These are phyloP conservation scores for Pterocles orientalis DNA, from an alignment of 2,113 vertebrate species.

Conservation along the genomic window DNA sequence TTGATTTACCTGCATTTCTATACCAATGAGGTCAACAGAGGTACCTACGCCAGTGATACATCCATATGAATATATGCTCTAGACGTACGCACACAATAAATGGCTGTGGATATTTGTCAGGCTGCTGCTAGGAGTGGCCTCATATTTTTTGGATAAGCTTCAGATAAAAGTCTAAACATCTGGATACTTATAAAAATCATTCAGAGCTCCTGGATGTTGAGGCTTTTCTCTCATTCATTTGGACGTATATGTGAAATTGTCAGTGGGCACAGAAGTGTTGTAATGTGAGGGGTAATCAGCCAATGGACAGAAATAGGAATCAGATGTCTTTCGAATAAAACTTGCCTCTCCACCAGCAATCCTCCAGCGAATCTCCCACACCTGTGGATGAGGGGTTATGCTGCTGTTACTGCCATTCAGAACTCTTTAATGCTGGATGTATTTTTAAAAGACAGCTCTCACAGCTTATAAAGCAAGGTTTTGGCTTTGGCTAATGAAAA, in stretches of 20 bases:
- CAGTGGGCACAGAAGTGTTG: slow-evolving; percentile 49
- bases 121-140: slow-evolving; percentile 14
- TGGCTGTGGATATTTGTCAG: slow-evolving; percentile 15
- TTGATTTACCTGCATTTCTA: background rate
- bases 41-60: background rate
- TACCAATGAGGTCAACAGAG: background rate
- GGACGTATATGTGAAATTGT: background rate
- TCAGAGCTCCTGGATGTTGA: slow-evolving; percentile 24
- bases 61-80: background rate
- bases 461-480: slow-evolving; percentile 57
- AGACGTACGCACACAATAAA: background rate
- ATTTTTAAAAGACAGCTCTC: slow-evolving; percentile 58
- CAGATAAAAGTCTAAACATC: slow-evolving; percentile 44
- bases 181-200: slow-evolving; percentile 43
- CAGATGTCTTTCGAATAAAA: slow-evolving; percentile 59
- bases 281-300: background rate
- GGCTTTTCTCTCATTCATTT: slow-evolving; percentile 27
- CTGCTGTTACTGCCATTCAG: slow-evolving; percentile 54
- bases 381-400: slow-evolving; percentile 6
- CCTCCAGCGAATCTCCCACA: slow-evolving; percentile 47
- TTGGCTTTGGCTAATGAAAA: slow-evolving; percentile 60
- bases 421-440: slow-evolving; percentile 21
- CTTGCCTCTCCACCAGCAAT: slow-evolving; percentile 6
- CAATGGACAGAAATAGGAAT: slow-evolving; percentile 55
- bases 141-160: slow-evolving; percentile 36